These are phyloP conservation scores for Lycia hirtaria DNA, from an alignment of 2,888 invertebrate genomes.

Conservation along the genomic window DNA sequence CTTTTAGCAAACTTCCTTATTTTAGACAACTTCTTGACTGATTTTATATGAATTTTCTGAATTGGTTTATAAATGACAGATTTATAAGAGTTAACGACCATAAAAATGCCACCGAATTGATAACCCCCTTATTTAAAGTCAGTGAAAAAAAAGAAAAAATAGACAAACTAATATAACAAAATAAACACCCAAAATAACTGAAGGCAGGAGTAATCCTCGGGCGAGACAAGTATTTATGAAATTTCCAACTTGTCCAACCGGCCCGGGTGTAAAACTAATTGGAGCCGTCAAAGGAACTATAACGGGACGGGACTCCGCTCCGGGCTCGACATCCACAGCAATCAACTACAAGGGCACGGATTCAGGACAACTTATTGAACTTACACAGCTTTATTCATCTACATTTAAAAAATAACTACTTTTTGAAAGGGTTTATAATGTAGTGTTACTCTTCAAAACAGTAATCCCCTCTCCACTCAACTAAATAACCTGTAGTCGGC, in stretches of 20 bases:
- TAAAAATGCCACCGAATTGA: no score
- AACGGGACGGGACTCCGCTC: conserved; percentile 12
- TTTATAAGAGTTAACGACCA: no score
- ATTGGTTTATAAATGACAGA: no score
- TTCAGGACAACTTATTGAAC: background rate
- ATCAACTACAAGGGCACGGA: conserved; percentile 23
- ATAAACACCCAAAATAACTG: background rate
- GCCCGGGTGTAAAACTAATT: conserved; percentile 28
- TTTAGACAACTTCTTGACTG: no score
- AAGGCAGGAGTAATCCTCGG: background rate
- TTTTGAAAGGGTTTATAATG: no score
- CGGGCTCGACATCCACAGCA: conserved; percentile 19
- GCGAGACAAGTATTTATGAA: background rate
- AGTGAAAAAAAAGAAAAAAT: background rate
- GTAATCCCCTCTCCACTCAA: no score
- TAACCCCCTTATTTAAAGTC: no score
- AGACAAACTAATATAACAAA: background rate
- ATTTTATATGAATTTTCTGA: no score
- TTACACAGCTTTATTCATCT: background rate
- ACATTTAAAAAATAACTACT: no score
- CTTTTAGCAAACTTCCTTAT: no score
- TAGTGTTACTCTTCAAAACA: no score
- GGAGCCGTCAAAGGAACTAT: conserved; percentile 33
- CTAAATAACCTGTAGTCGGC: no score
- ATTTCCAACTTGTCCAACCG: conserved; percentile 1